Evolutionary conservation across 1,140 invertebrate species (phyloP).

Genomic region (Catajapyx aquilonaris): DNA sequence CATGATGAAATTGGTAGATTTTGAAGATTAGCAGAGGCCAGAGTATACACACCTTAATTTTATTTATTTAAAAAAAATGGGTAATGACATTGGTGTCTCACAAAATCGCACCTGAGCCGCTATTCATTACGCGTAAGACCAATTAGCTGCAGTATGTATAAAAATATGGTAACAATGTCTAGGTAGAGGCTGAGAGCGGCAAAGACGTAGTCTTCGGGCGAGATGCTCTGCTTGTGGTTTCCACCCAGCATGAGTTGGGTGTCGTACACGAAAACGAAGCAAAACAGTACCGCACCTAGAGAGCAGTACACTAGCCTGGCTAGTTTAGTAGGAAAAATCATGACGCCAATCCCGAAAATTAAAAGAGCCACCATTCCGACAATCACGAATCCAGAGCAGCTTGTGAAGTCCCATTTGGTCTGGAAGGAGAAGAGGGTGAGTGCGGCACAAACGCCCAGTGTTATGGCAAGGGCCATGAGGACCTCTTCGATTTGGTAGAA

Average conservation of each 20-base stretch:
- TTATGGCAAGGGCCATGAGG: conserved; percentile 21
- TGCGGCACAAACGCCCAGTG: conserved; percentile 21
- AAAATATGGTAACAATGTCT: too few relatives aligned
- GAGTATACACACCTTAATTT: too few relatives aligned
- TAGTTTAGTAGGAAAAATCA: not conserved
- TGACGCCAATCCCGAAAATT: conserved; percentile 27
- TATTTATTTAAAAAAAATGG: too few relatives aligned
- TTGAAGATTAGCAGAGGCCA: too few relatives aligned
- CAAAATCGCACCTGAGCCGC: too few relatives aligned
- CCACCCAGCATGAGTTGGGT: conserved; percentile 36
- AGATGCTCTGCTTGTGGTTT: conserved; percentile 31
- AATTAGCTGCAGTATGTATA: too few relatives aligned
- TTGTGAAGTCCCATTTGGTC: too few relatives aligned
- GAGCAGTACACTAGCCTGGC: conserved; percentile 22
- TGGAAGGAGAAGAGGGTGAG: conserved; percentile 31
- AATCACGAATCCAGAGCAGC: conserved; percentile 27
- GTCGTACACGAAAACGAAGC: conserved; percentile 30
- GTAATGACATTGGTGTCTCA: too few relatives aligned
- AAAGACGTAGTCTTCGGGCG: conserved; percentile 33
- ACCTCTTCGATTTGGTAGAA: too few relatives aligned
- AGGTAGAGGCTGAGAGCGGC: conserved; percentile 31
- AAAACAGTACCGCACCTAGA: conserved; percentile 28
- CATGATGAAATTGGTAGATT: too few relatives aligned
- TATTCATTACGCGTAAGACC: too few relatives aligned
- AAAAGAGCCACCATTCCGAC: conserved; percentile 25